Evolutionary conservation across 2,797 vertebrate genomes (phyloP).

Genomic region (Gouania willdenowi): DNA sequence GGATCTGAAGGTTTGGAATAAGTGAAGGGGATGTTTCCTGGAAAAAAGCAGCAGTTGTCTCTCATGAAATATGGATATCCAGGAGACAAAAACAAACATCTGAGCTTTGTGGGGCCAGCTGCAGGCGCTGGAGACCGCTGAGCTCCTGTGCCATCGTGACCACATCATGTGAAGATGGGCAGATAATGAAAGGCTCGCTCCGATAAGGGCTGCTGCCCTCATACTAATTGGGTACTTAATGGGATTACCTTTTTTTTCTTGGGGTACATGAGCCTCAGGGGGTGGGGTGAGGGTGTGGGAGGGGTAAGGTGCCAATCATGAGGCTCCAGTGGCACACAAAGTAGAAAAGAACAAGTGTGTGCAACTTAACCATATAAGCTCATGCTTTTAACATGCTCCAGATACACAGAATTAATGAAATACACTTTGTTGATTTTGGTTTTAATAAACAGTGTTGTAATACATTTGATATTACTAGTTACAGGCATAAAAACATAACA

Average conservation of each 20-base stretch:
- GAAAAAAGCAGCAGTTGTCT: constrained; percentile 53
- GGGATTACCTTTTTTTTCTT: constrained; percentile 44
- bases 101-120: constrained; percentile 33
- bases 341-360: constrained; percentile 10
- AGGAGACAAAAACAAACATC: constrained; percentile 58
- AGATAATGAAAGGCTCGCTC: constrained; percentile 61
- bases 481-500: no score
- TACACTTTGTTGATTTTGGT: no score
- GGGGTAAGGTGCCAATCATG: constrained; percentile 7
- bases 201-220: constrained; percentile 50
- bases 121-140: constrained; percentile 52
- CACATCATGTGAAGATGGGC: constrained; percentile 43
- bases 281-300: no score
- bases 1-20: constrained; percentile 45
- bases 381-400: no score
- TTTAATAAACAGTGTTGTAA: no score
- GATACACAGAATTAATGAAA: no score
- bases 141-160: constrained; percentile 28
- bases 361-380: constrained; percentile 1
- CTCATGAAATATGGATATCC: constrained; percentile 59
- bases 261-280: constrained; percentile 21
- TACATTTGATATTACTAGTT: no score
- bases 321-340: constrained; percentile 18
- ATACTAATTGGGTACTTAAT: constrained; percentile 65
- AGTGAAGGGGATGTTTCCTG: constrained; percentile 22